phyloP scores from a whole-genome alignment of 1,140 invertebrate genomes.

The Latrodectus geometricus region DNA sequence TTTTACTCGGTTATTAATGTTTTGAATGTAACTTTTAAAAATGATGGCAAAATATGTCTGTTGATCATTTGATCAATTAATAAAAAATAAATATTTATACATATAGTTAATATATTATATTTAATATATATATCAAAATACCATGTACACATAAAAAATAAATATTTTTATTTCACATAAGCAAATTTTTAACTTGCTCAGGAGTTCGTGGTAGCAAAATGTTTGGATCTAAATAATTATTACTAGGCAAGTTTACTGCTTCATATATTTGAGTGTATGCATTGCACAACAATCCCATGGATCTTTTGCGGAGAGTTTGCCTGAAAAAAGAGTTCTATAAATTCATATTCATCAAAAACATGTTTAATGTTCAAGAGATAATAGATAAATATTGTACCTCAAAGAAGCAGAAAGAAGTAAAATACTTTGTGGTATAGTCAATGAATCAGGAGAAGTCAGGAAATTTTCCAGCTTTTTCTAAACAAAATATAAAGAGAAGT shows the following conservation, averaged over 20 bases:
- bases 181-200: slow-evolving; percentile 78
- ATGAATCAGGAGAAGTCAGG: slow-evolving; percentile 81
- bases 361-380: neutral
- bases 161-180: slow-evolving; percentile 64
- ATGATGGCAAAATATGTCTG: no score
- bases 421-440: slow-evolving; percentile 86
- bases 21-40: no score
- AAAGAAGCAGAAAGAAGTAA: slow-evolving; percentile 74
- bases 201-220: slow-evolving; percentile 80
- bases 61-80: no score
- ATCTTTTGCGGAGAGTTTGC: slow-evolving; percentile 79
- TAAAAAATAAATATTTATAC: no score
- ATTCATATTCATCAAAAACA: slow-evolving; percentile 25
- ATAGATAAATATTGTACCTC: slow-evolving; percentile 6
- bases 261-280: slow-evolving; percentile 90
- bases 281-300: slow-evolving; percentile 86
- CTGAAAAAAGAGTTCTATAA: slow-evolving; percentile 71
- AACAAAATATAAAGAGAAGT: slow-evolving; percentile 62
- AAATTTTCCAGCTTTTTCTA: slow-evolving; percentile 84
- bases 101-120: neutral
- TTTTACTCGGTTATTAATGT: no score
- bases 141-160: neutral
- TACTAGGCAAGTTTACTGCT: slow-evolving; percentile 79
- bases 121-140: neutral
- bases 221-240: slow-evolving; percentile 81